Conservation (phyloP, 1,140 invertebrate genomes). For the Drosophila ironensis region DNA sequence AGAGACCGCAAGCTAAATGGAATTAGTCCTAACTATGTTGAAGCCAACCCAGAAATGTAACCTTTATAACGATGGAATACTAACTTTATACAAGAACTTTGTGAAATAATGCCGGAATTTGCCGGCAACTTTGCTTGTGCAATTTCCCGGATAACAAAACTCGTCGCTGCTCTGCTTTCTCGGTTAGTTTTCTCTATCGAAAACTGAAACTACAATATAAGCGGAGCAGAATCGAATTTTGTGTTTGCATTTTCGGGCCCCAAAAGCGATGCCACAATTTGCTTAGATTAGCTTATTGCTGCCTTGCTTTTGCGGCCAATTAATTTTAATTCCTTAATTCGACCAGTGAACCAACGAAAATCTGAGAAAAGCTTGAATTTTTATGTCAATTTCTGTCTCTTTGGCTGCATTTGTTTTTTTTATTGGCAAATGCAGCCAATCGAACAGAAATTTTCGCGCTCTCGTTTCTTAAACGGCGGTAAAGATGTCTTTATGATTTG, state of each 20-base stretch:
- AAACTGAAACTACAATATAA: too few relatives aligned
- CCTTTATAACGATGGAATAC: constrained; percentile 45
- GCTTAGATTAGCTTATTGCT: constrained; percentile 22
- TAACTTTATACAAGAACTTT: constrained; percentile 44
- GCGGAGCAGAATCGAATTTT: constrained; percentile 49
- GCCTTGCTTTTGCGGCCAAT: constrained; percentile 24
- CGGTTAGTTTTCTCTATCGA: too few relatives aligned
- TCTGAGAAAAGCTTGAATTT: constrained; percentile 15
- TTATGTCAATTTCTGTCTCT: constrained; percentile 51
- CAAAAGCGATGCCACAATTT: constrained; percentile 17
- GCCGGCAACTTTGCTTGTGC: constrained; percentile 25
- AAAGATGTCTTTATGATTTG: constrained; percentile 56
- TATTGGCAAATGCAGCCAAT: constrained; percentile 26
- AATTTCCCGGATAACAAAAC: constrained; percentile 37
- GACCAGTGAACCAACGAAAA: constrained; percentile 57
- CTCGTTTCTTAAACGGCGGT: constrained; percentile 31
- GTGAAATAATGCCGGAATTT: constrained; percentile 38
- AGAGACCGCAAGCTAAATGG: constrained; percentile 48
- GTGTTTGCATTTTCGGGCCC: constrained; percentile 6
- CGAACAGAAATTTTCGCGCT: constrained; percentile 36
- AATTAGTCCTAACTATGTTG: constrained; percentile 46
- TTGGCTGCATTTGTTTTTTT: constrained; percentile 27
- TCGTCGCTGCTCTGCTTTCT: constrained; percentile 27
- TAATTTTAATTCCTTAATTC: constrained; percentile 34
- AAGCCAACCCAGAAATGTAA: constrained; percentile 48